Evolutionary conservation across 2,797 vertebrate genomes (phyloP), one percentile per base, ranked within the genome.

Genomic region (Erithacus rubecula): DNA sequence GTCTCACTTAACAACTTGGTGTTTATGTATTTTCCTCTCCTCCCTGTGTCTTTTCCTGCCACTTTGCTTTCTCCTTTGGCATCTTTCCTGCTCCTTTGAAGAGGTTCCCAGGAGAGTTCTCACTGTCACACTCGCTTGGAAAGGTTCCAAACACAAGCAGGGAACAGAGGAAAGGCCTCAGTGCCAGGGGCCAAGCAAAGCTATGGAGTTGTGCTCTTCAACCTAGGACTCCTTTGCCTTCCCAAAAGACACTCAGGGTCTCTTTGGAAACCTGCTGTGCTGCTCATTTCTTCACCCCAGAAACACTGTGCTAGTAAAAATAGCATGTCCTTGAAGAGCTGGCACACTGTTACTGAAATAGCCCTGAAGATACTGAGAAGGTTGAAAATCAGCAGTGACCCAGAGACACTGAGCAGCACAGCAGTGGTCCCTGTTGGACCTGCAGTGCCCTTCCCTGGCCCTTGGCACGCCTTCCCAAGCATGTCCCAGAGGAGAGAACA

Each of bases 51-150:
- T 94, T 78, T 90, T 93, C 77, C 80, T 94, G 80, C 36, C 87
- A 67, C 87, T 90, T 93, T 55, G 55, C 92, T 93, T 93, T 95
- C 87, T 94, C 76, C 52, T 83, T 53, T 91, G 82, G 76, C 82
- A 89, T 78, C 49, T 88, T 91, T 77, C 60, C 80, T 90, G 65
- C 43, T 90, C 80, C 63, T 95, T 56, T 91, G 74, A 96, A 79
- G 30, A 39, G 0, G 0, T 10, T 78, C 58, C 69, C 30, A 5
- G 65, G 69, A 83, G 51, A 94, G 41, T 59, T 81, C 9, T 1
- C 0, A 0, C 76, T 86, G 89, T 78, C 88, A 88, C 34, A 44
- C 46, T 91, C 36, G 15, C 37, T 86, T 18, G 1, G 76, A 43
- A 51, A 58, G 65, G 46, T 55, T 58, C 82, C 80, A 58, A 46